Conservation (phyloP, 2,797 vertebrate species). For the Pyrocephalus nanus region DNA sequence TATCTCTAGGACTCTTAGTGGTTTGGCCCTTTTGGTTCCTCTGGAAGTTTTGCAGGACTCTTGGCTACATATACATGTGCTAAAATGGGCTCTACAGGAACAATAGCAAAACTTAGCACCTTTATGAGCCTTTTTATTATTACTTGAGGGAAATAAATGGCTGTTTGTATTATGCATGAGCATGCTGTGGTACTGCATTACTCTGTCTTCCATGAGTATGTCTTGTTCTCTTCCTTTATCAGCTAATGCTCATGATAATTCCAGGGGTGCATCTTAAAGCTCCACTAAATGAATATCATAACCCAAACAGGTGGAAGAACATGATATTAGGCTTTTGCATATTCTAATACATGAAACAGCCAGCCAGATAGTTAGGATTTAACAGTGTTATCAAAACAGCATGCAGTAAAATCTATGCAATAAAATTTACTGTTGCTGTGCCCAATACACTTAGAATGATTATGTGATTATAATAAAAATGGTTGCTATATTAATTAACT, state of each 20-base stretch:
- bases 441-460: slow-evolving; percentile 13
- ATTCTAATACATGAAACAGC: not conserved
- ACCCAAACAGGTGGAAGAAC: slow-evolving; percentile 12
- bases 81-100: not conserved
- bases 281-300: not conserved
- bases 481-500: slow-evolving; percentile 49
- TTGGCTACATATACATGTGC: not conserved
- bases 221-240: slow-evolving; percentile 16
- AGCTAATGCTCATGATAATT: not conserved
- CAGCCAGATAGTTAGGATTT: not conserved
- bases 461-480: slow-evolving; percentile 36
- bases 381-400: slow-evolving; percentile 37
- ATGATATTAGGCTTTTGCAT: slow-evolving; percentile 9
- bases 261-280: not conserved
- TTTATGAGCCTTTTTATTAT: slow-evolving; percentile 21
- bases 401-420: slow-evolving; percentile 29
- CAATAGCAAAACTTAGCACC: not conserved
- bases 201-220: slow-evolving; percentile 8
- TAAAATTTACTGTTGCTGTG: slow-evolving; percentile 41
- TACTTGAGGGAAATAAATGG: slow-evolving; percentile 25
- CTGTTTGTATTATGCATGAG: slow-evolving; percentile 18
- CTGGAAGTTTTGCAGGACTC: not conserved
- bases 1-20: not conserved
- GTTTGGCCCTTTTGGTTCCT: not conserved
- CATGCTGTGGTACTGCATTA: not conserved